Conservation (phyloP, 2,888 invertebrate genomes). For the Silvanus unidentatus region DNA sequence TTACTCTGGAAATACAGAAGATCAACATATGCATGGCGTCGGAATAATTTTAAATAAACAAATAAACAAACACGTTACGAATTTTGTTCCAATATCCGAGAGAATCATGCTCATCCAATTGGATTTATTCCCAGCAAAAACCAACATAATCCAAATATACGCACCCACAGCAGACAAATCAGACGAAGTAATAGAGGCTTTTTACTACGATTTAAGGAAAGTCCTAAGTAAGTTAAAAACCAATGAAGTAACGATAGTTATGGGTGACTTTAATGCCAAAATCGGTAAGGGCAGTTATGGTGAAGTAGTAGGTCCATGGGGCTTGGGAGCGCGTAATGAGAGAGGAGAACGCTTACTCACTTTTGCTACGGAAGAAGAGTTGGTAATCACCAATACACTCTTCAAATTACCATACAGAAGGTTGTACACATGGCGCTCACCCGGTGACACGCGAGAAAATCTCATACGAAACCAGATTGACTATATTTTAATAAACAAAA, state of each 20-base stretch:
- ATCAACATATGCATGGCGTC: too few relatives aligned
- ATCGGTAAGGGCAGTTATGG: neutral
- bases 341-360: slow-evolving; percentile 11
- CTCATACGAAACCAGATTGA: slow-evolving; percentile 23
- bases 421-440: slow-evolving; percentile 21
- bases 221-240: neutral
- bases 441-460: slow-evolving; percentile 11
- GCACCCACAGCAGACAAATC: slow-evolving; percentile 13
- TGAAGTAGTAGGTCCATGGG: neutral
- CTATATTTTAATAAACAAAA: slow-evolving; percentile 19
- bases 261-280: slow-evolving; percentile 4
- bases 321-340: slow-evolving; percentile 1
- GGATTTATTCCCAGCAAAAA: too few relatives aligned
- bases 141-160: slow-evolving; percentile 16
- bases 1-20: too few relatives aligned
- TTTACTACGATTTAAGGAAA: slow-evolving; percentile 7
- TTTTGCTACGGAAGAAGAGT: slow-evolving; percentile 16
- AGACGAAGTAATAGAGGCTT: slow-evolving; percentile 14
- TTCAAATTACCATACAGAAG: slow-evolving; percentile 18
- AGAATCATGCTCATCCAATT: too few relatives aligned
- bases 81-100: too few relatives aligned
- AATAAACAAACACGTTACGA: too few relatives aligned
- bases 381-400: slow-evolving; percentile 21
- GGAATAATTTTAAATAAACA: too few relatives aligned
- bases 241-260: neutral